Evolutionary conservation across 2,888 invertebrate genomes (phyloP).

Genomic region (Melinaea marsaeus): DNA sequence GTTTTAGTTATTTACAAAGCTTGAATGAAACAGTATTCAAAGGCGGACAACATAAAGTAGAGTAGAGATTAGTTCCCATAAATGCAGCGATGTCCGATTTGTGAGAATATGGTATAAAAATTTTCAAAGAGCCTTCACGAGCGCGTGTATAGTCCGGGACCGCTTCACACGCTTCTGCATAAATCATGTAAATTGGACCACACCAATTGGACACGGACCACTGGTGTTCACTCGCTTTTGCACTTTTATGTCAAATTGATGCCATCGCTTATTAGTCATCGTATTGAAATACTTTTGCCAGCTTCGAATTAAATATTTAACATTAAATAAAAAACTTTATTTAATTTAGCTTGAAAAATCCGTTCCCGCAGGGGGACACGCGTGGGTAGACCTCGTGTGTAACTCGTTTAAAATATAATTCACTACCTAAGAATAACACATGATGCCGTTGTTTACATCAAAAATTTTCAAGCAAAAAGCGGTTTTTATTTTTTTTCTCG

Average conservation of each 20-base stretch:
- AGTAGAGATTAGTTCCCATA: no score
- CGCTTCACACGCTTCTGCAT: constrained; percentile 68
- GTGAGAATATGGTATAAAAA: constrained; percentile 71
- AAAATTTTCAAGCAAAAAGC: no score
- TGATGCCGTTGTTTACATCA: no score
- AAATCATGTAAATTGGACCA: constrained; percentile 77
- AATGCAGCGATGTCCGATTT: constrained; percentile 66
- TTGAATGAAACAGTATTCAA: constrained; percentile 37
- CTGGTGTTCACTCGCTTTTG: constrained; percentile 68
- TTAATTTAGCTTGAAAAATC: no score
- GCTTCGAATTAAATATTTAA: constrained; percentile 23
- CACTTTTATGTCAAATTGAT: constrained; percentile 72
- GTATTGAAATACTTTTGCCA: constrained; percentile 50
- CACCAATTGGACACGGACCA: no score
- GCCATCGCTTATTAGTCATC: constrained; percentile 55
- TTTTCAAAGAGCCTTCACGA: constrained; percentile 65
- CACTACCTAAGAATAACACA: no score
- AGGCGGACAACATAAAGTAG: constrained; percentile 42
- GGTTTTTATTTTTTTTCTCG: no score
- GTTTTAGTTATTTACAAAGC: constrained; percentile 23
- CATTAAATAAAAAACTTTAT: neutral
- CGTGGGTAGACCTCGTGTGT: no score
- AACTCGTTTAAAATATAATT: no score
- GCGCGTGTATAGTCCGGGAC: constrained; percentile 53
- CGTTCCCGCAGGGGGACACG: no score